Base-by-base conservation (phyloP, 2,888 invertebrate species). In the Schizaphis graminum region DNA sequence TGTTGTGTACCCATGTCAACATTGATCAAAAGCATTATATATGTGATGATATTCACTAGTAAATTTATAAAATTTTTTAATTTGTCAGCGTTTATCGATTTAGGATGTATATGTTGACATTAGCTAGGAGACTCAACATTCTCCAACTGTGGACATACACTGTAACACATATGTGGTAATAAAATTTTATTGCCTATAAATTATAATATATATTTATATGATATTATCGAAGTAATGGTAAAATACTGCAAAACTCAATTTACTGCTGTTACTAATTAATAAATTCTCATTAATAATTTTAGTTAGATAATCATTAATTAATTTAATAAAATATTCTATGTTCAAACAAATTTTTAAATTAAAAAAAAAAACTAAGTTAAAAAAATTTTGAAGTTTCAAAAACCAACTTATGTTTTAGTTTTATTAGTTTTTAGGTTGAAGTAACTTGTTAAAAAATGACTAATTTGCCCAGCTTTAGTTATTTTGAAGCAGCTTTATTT, bases 401-500 rank as follows among this genome's bases (percentile, higher is more conserved):
- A 35, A 77, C 35, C 21, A 35, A 77, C 35, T 77, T 77, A 41
- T 35, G 21, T 77, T 41, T 7, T 21, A 77, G 21, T 21, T 77
- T 0, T 35, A 77, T 35, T 77, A 41, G 2, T 21, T 77, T n/a
- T 35, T 77, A 41, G 8, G 8, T 77, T 77, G 21, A 35, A 77
- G 35, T 8, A 77, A 35, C 21, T 77, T 8, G 21, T 21, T 47
- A 47, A 21, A 21, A 77, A 77, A 77, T 35, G 1, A 35, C 21
- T 35, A 77, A 21, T 21, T 77, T 35, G 77, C 35, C 77, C 77
- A 35, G 77, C 77, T 77, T 35, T 77, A 21, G 21, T 35, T 35
- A 44, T 35, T 87, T 3, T 57, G 57, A 86, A 85, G 57, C 85
- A 91, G 91, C 56, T 53, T 85, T 85, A 41, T 57, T 61, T 87